These are phyloP conservation scores for Hyla sarda DNA, from an alignment of 2,113 vertebrate species.

Conservation along the genomic window DNA sequence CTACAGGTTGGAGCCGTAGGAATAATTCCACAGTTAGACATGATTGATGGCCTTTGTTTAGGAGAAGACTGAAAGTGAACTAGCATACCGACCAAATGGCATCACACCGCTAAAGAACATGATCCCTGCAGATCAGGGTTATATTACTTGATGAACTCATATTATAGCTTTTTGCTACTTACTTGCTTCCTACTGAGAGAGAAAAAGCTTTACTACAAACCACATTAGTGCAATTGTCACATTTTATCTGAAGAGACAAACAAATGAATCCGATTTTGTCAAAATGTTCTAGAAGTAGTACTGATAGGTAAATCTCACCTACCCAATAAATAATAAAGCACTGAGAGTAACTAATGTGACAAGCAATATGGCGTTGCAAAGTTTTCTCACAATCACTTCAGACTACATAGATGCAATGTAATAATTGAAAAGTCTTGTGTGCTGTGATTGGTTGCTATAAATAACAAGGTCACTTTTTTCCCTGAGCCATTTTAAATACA, in stretches of 20 bases:
- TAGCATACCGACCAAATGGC: slow-evolving; percentile 65
- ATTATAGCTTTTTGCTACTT: slow-evolving; percentile 32
- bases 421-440: not conserved
- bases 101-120: slow-evolving; percentile 65
- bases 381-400: not conserved
- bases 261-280: slow-evolving; percentile 8
- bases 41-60: slow-evolving; percentile 68
- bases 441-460: not conserved
- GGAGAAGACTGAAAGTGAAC: slow-evolving; percentile 65
- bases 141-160: slow-evolving; percentile 52
- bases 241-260: slow-evolving; percentile 31
- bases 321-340: not conserved
- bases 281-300: not conserved
- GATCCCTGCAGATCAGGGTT: slow-evolving; percentile 63
- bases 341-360: not conserved
- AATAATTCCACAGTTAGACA: slow-evolving; percentile 62
- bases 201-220: slow-evolving; percentile 37
- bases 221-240: slow-evolving; percentile 34
- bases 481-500: not conserved
- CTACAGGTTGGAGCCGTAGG: slow-evolving; percentile 60
- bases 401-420: not conserved
- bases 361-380: not conserved
- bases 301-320: not conserved
- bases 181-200: slow-evolving; percentile 46
- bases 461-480: not conserved